A percentile compares a stretch with the other conserved stretches of the same genome.
phyloP scores from a whole-genome alignment of 2,888 invertebrate species.

The Dasysyrphus tricinctus region DNA sequence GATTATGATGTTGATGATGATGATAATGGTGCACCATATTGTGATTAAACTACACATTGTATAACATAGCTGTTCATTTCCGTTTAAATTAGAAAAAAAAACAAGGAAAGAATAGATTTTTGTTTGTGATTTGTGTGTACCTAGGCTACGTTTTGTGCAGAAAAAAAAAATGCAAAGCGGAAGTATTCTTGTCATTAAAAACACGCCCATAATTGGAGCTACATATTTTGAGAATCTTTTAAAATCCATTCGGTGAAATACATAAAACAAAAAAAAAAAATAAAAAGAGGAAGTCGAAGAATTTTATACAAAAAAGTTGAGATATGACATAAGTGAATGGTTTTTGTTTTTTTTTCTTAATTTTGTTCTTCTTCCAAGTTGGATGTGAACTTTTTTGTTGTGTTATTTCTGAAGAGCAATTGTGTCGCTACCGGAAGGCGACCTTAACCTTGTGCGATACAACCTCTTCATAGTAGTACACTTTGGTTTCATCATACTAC shows the following conservation, averaged over 20 bases:
- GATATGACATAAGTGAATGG: constrained; percentile 55
- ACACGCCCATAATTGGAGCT: background rate
- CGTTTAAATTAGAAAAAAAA: constrained; percentile 5
- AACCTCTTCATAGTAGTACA: constrained; percentile 54
- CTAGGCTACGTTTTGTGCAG: background rate
- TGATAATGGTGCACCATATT: constrained; percentile 20
- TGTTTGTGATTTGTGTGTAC: constrained; percentile 15
- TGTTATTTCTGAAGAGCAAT: constrained; percentile 43
- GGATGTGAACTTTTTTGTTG: constrained; percentile 34
- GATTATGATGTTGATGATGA: background rate
- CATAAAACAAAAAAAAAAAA: background rate
- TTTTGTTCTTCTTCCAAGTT: background rate
- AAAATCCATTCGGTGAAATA: constrained; percentile 25
- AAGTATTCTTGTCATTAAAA: constrained; percentile 41
- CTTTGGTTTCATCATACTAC: constrained; percentile 26
- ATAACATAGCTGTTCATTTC: background rate
- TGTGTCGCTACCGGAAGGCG: constrained; percentile 42
- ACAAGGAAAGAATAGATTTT: background rate
- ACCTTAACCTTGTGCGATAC: constrained; percentile 38
- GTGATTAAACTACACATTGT: constrained; percentile 16
- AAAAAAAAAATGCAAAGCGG: constrained; percentile 32
- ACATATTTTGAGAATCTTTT: constrained; percentile 11
- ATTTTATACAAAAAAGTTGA: constrained; percentile 46
- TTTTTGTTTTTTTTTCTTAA: constrained; percentile 16
- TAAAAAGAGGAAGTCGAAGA: background rate